Evolutionary conservation across 2,888 invertebrate genomes (phyloP).

Genomic region (Pollenia amentaria): DNA sequence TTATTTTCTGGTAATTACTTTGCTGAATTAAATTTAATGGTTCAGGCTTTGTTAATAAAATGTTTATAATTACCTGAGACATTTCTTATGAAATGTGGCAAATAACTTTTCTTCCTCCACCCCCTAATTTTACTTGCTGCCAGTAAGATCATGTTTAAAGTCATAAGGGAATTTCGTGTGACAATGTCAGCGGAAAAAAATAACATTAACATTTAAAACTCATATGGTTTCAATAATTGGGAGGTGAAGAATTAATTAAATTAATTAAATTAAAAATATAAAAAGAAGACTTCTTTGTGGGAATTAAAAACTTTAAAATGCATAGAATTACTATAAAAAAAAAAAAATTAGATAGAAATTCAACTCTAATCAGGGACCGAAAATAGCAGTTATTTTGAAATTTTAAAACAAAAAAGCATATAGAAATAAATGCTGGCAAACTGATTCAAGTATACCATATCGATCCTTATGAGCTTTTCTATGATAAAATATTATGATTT

Average conservation of each 20-base stretch:
- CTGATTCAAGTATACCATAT: no score
- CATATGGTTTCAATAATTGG: constrained; percentile 13
- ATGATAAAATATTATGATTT: no score
- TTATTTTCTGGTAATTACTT: constrained; percentile 38
- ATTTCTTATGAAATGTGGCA: constrained; percentile 29
- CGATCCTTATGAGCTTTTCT: no score
- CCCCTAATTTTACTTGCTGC: background rate
- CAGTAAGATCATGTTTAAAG: constrained; percentile 6
- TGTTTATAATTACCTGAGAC: constrained; percentile 45
- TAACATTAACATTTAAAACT: background rate
- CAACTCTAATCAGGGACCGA: no score
- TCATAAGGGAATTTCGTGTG: constrained; percentile 15
- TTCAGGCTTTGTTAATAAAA: constrained; percentile 37
- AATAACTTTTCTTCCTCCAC: background rate
- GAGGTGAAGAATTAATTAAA: background rate
- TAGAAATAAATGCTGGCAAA: no score
- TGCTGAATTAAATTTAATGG: constrained; percentile 53
- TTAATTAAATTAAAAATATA: background rate
- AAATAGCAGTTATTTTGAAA: no score
- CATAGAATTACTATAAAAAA: no score
- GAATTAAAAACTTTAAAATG: no score
- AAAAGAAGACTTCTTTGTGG: no score
- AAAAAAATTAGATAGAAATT: no score
- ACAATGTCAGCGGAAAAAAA: background rate
- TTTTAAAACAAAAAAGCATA: no score